Evolutionary conservation across 2,888 invertebrate species (phyloP).

Genomic region (Drosophila multiciliata): DNA sequence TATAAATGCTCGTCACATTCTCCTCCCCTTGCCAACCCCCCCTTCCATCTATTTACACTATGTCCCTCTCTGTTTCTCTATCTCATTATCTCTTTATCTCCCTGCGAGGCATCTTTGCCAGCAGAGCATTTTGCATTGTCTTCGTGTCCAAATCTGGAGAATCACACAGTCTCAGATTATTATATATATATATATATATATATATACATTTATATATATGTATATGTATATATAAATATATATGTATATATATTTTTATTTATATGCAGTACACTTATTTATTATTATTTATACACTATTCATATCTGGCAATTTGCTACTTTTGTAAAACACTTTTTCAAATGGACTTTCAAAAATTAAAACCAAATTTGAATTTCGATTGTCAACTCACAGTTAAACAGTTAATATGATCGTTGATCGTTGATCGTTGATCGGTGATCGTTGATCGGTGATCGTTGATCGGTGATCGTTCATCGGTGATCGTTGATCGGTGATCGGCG

Average conservation of each 20-base stretch:
- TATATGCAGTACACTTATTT: too few relatives aligned
- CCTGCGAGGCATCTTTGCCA: conserved; percentile 18
- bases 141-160: conserved; percentile 8
- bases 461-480: neutral
- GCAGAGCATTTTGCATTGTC: conserved; percentile 37
- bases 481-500: neutral
- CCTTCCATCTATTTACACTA: neutral
- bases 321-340: neutral
- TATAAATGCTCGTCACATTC: conserved; percentile 42
- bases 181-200: neutral
- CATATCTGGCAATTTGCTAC: neutral
- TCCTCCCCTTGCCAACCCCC: neutral
- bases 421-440: neutral
- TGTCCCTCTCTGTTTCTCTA: neutral
- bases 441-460: neutral
- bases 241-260: too few relatives aligned
- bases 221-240: neutral
- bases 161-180: neutral
- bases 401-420: neutral
- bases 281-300: neutral
- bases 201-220: neutral
- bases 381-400: neutral
- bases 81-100: neutral
- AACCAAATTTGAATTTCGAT: neutral
- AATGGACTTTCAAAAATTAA: neutral